Base-by-base conservation (phyloP, 2,888 invertebrate genomes). In the Chymomyza amoena region DNA sequence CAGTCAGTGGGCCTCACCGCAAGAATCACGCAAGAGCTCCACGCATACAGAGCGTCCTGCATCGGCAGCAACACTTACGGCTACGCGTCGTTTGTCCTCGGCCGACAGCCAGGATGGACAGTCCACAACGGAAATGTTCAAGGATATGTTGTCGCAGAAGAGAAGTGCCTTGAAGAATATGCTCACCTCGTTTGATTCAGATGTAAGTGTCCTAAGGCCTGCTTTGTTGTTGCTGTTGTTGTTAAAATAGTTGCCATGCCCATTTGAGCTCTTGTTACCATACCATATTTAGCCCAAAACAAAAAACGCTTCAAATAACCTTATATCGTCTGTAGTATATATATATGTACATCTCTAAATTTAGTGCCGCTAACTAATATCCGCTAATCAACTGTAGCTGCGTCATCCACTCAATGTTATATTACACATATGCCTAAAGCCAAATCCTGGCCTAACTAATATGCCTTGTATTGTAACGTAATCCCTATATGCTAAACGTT, bases 91-190 rank as follows among this genome's bases (percentile, higher is more conserved):
- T 15, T 94, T 96, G 28, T 94, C 94, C 2, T 95, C 95, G 72
- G 93, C 94, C 78, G 95, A 95, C 70, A 92, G 93, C 15, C 93
- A 93, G 28, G 94, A 94, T 76, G 94, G 94, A 4, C 96, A 96
- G 85, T 96, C 96, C 63, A 96, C 97, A 3, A 95, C 97, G 0
- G 98, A 98, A 89, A 97, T 98, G 94, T 96, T 98, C 91, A 95
- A 97, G 89, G 98, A 98, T 89, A 96, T 98, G 94, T 93, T 98
- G 81, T 97, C 96, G 79, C 97, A 97, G 90, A 98, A 98, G 92
- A 94, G 97, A 80, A 96, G 97, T 89, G 94, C 96, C 87, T 93
- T 97, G 36, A 93, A 97, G 77, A 96, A 96, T 91, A 97, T 96
- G 92, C 93, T 98, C 68, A 96, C 97, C 68, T 98, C 96, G 7